Percentiles rank a stretch among this genome's conserved stretches.
These are phyloP conservation scores for Crotophaga sulcirostris DNA, from an alignment of 2,113 vertebrate species.

Conservation along the genomic window DNA sequence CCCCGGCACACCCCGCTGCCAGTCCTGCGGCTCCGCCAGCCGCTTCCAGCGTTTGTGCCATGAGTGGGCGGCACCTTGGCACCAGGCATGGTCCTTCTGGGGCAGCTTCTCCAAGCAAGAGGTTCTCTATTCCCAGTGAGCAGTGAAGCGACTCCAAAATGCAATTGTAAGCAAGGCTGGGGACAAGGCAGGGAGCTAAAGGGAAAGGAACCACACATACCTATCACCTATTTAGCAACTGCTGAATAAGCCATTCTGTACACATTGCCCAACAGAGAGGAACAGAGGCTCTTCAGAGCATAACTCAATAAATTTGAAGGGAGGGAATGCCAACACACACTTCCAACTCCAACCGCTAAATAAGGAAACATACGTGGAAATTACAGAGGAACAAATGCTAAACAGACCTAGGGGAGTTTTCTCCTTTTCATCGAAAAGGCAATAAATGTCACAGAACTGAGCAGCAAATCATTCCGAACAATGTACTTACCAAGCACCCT, in stretches of 20 bases:
- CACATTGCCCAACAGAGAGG: constrained; percentile 52
- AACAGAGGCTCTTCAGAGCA: constrained; percentile 9
- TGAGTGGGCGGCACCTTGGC: accelerated
- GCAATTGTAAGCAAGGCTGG: neutral
- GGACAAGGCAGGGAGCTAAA: neutral
- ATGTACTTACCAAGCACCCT: constrained; percentile 55
- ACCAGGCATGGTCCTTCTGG: neutral
- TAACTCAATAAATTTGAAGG: constrained; percentile 57
- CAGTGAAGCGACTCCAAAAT: neutral
- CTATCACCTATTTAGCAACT: constrained; percentile 60
- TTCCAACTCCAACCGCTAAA: constrained; percentile 62
- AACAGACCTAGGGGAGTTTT: constrained; percentile 62
- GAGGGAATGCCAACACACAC: constrained; percentile 54
- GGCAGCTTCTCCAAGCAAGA: neutral
- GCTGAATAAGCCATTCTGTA: constrained; percentile 57
- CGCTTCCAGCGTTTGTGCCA: accelerated
- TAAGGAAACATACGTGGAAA: constrained; percentile 67
- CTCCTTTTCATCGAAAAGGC: constrained; percentile 64
- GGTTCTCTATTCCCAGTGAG: accelerated
- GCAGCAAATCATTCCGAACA: constrained; percentile 62
- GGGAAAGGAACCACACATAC: constrained; percentile 27
- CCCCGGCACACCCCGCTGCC: neutral
- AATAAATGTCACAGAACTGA: constrained; percentile 62
- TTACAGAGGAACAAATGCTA: constrained; percentile 64
- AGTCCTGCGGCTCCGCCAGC: accelerated